Evolutionary conservation across 2,888 invertebrate genomes (phyloP).

Genomic region (Xestia ashworthii): DNA sequence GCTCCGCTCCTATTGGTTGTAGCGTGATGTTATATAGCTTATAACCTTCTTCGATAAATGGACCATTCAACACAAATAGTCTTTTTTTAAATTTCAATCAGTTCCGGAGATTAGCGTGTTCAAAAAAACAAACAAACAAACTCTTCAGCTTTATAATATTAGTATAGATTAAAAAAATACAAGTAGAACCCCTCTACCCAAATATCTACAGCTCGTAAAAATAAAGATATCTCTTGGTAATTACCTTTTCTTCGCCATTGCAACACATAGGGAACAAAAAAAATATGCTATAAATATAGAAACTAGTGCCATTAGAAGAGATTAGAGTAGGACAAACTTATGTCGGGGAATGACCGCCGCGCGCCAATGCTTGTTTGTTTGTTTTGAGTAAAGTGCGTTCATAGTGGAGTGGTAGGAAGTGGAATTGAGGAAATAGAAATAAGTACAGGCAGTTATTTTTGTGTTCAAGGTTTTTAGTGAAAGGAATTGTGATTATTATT

Average conservation of each 20-base stretch:
- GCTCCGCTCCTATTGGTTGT: too few species aligned
- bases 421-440: not conserved
- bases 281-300: slow-evolving; percentile 61
- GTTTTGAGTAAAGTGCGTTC: slow-evolving; percentile 15
- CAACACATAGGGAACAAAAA: slow-evolving; percentile 49
- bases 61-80: too few species aligned
- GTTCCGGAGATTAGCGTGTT: too few species aligned
- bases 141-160: too few species aligned
- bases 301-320: slow-evolving; percentile 57
- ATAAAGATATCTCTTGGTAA: slow-evolving; percentile 49
- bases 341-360: slow-evolving; percentile 22
- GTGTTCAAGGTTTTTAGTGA: not conserved
- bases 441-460: not conserved
- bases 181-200: not conserved
- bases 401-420: too few species aligned
- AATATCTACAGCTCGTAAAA: slow-evolving; percentile 29
- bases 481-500: not conserved
- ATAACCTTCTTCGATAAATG: too few species aligned
- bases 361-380: slow-evolving; percentile 5
- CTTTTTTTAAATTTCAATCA: too few species aligned
- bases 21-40: too few species aligned
- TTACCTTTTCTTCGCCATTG: slow-evolving; percentile 51
- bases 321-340: slow-evolving; percentile 51
- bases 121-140: too few species aligned
- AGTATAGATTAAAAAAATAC: not conserved